These are phyloP conservation scores for Anarsia innoxiella DNA, from an alignment of 2,888 invertebrate species.

Conservation along the genomic window DNA sequence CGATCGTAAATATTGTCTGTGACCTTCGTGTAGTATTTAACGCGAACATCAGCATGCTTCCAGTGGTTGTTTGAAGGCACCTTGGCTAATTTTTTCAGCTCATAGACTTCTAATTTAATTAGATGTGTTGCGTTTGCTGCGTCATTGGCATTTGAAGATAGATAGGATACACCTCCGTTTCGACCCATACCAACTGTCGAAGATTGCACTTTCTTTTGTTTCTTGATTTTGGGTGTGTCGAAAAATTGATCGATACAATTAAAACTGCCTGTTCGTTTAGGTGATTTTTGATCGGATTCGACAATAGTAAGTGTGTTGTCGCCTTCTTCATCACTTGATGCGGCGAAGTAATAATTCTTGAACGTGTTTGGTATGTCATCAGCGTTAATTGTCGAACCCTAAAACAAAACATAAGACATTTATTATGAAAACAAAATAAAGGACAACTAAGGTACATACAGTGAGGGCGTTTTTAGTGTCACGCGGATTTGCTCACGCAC, in stretches of 20 bases:
- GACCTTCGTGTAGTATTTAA: no score
- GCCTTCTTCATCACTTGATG: background rate
- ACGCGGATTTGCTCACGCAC: no score
- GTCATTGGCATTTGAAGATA: background rate
- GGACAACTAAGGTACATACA: no score
- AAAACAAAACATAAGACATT: no score
- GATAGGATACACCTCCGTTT: background rate
- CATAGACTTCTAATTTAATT: background rate
- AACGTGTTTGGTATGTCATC: background rate
- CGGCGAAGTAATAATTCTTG: background rate
- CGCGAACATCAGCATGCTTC: no score
- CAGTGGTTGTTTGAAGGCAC: no score
- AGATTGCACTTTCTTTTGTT: background rate
- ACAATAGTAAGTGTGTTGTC: background rate
- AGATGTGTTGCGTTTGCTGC: background rate
- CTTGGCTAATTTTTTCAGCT: slow-evolving; percentile 19
- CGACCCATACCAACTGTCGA: background rate
- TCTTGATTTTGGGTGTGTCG: background rate
- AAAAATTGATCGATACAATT: background rate
- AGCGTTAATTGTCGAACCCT: no score
- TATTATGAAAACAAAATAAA: no score
- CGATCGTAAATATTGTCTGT: no score
- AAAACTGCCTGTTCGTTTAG: no score
- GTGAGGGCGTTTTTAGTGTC: no score
- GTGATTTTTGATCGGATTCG: no score